Conservation (phyloP, 2,113 vertebrate genomes). For the Cyrtonyx montezumae region DNA sequence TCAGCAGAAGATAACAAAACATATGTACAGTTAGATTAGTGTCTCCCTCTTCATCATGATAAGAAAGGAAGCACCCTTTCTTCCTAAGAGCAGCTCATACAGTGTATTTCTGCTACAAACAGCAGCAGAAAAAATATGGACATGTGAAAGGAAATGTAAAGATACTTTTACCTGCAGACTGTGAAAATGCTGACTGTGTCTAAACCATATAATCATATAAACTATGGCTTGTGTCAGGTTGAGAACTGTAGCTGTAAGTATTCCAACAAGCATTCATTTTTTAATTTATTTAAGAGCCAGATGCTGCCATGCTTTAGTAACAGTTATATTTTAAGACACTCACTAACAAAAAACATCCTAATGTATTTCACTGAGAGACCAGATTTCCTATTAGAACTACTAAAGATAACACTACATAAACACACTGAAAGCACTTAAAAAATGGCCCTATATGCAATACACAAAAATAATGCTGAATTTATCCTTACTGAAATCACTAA, state of each 20-base stretch:
- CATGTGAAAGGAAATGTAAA: neutral
- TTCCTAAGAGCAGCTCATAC: neutral
- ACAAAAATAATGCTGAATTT: neutral
- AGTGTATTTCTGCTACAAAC: neutral
- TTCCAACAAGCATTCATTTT: neutral
- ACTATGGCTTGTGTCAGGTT: neutral
- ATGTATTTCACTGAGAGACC: neutral
- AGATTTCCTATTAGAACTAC: neutral
- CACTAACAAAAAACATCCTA: neutral
- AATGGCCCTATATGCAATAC: neutral
- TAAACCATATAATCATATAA: neutral
- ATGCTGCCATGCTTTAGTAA: neutral
- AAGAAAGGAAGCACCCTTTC: neutral
- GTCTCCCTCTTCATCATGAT: neutral
- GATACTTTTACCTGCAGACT: neutral
- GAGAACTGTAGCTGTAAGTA: neutral
- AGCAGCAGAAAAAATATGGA: neutral
- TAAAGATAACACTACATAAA: neutral
- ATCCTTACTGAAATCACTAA: neutral
- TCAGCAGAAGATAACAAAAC: neutral
- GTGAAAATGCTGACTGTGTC: neutral
- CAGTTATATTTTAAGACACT: neutral
- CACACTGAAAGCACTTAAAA: neutral
- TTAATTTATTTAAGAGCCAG: neutral
- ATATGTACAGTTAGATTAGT: neutral